phyloP scores from a whole-genome alignment of 2,888 invertebrate species.

The Piscicola geometra region DNA sequence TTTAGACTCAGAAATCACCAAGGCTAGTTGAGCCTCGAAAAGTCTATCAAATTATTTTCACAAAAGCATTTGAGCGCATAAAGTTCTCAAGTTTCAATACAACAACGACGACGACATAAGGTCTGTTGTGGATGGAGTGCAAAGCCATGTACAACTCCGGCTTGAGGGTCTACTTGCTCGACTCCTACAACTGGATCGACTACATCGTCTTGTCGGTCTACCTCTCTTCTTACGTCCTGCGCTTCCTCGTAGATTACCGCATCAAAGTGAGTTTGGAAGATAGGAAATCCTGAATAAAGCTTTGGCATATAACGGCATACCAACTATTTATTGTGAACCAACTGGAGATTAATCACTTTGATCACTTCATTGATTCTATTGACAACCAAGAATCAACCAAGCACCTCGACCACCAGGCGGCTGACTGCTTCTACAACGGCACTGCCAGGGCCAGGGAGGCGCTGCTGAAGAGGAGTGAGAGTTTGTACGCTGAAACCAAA shows the following conservation, averaged over 20 bases:
- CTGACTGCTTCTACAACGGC: constrained; percentile 52
- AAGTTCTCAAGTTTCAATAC: not conserved
- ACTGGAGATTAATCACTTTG: too few species aligned
- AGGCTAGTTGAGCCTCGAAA: too few species aligned
- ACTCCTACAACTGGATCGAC: constrained; percentile 55
- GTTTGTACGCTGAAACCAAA: constrained; percentile 35
- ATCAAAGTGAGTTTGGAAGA: too few species aligned
- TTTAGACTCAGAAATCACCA: too few species aligned
- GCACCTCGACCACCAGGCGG: constrained; percentile 40
- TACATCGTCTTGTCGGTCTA: constrained; percentile 55
- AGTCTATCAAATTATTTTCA: too few species aligned
- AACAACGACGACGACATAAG: constrained; percentile 45
- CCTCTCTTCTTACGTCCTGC: constrained; percentile 54
- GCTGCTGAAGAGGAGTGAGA: constrained; percentile 40
- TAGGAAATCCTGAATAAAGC: too few species aligned
- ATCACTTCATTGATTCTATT: too few species aligned
- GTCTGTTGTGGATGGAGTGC: constrained; percentile 55
- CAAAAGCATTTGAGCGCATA: too few species aligned
- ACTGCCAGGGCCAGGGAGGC: constrained; percentile 47
- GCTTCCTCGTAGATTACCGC: constrained; percentile 54
- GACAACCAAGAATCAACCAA: too few species aligned
- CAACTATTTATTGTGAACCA: too few species aligned
- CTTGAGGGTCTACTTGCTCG: constrained; percentile 51
- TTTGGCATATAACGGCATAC: too few species aligned
- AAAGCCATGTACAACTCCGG: constrained; percentile 55